Evolutionary conservation across 2,888 invertebrate genomes (phyloP), one percentile per base, ranked within the genome.

Genomic region (Clepsis dumicolana): DNA sequence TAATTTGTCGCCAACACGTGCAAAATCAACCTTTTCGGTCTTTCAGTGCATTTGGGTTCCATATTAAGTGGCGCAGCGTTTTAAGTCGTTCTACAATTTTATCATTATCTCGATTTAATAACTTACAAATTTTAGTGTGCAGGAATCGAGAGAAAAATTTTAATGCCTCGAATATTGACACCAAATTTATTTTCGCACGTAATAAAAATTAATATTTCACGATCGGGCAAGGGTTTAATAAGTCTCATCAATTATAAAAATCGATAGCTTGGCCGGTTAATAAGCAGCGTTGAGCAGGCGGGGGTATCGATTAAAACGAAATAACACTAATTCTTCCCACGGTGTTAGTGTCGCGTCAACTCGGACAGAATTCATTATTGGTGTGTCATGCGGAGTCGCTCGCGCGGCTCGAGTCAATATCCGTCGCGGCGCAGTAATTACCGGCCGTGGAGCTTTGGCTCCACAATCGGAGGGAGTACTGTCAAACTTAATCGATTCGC

Each of bases 401-500:
- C 56, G 57, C 41, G 52, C 56, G 72, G 69, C 70, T 74, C 80
- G 70, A 79, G 77, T 79, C 81, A 83, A 83, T 82, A 84, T 81
- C 78, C 82, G 75, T 77, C 74, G 77, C 64, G 73, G 75, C 48
- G 48, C 72, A 78, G 82, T 89, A 89, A 90, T 92, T 89, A 91
- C 80, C 81, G 75, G 73, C 76, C 79, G 77, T 78, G 82, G 78
- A 83, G 84, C 83, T 83, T 85, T 82, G 82, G 75, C 80, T 79
- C 80, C 79, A 85, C 85, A 90, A 86, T 88, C 84, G 80, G 76
- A 84, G 80, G 82, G 84, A 85, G 85, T 80, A 86, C 88, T 87
- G 88, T 88, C 90, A 85, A 88, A 89, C 82, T 82, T 88, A 91
- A 93, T 91, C 90, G 90, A 91, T 89, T 87, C 84, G 77, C 80